Evolutionary conservation across 2,113 vertebrate genomes (phyloP), one percentile per base, ranked within the genome.

Genomic region (Pachypanchax playfairii): DNA sequence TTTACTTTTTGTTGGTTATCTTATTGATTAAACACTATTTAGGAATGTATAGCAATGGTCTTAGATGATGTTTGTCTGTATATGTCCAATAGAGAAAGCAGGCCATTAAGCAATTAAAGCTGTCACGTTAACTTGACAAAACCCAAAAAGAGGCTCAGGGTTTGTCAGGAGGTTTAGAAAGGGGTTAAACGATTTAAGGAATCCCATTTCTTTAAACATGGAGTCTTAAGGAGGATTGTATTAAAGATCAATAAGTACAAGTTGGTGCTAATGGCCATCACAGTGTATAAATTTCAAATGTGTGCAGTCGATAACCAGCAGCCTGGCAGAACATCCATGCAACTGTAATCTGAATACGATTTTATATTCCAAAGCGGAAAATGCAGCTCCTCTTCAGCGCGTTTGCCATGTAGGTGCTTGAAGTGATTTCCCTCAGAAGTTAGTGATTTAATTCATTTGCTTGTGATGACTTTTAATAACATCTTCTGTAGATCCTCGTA

Each of bases 401-500:
- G 39, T 46, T 51, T 46, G 1, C 64, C 65, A 61, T 42, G 18
- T 53, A 20, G 48, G 54, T 77, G 75, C 66, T 76, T 72, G 51
- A 69, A 76, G 21, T 72, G 49, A 71, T 54, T 57, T 62, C 43
- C 51, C 43, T 50, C 5, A 54, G 44, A 29, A 48, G 58, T 49
- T 77, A 24, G 65, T 65, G 24, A 20, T 55, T 38, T 9, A 3
- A 17, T 26, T 60, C 58, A 26, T 53, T 67, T 43, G 14, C 3
- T 20, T 39, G 25, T 13, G 61, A 65, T 39, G 58, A 62, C 62
- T 83, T 80, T 69, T 63, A 57, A 56, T 66, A 75, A 77, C 48
- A 21, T 18, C 5, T 64, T 46, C 28, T 71, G 47, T 71, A 80
- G 65, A 83, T 75, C 55, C 65, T 69, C 83, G 73, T 80, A 24